Base-by-base conservation (phyloP, 1,140 invertebrate genomes). In the Micrasema longulum region DNA sequence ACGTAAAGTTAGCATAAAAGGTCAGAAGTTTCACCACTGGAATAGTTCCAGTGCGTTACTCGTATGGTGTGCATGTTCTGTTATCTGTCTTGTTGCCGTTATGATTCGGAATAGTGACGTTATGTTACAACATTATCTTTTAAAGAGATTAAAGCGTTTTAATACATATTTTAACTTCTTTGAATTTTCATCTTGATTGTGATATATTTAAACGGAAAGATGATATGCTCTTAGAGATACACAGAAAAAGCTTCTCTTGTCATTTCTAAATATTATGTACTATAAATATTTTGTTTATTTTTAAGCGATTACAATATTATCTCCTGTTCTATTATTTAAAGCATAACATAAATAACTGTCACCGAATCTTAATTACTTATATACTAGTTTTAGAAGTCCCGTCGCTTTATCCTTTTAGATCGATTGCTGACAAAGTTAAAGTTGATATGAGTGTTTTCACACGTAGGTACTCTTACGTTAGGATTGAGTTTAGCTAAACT, bases 141-240 rank as follows among this genome's bases (percentile, higher is more conserved):
- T 52, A 52, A 52, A 66, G 26, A 31, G 47, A 66, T 35, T 45
- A 60, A 22, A 60, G 26, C 22, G 52, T 69, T 69, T 43, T 35
- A 31, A 55, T 38, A 55, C 26, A 41, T 55, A 68, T 53, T 53
- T 23, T 55, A 38, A 31, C 26, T 31, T 31, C 26, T 31, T 26
- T 47, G 10, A 52, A 26, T 64, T 69, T 75, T 69, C 73, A 57
- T 72, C 69, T 72, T 55, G 47, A 72, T 72, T 75, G 73, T 74
- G 73, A 74, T 74, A 73, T 73, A 71, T 68, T 71, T 71, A 64
- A 31, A 68, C 16, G 53, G 45, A 71, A 70, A 48, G 47, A 52
- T 69, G 36, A 35, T 70, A n/a, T 48, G 48, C 66, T 71, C 65
- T 64, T 65, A 52, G 69, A 71, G 65, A 72, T 60, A 72, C 73